Evolutionary conservation across 2,113 vertebrate species (phyloP).

Genomic region (Rhabdomys dilectus): DNA sequence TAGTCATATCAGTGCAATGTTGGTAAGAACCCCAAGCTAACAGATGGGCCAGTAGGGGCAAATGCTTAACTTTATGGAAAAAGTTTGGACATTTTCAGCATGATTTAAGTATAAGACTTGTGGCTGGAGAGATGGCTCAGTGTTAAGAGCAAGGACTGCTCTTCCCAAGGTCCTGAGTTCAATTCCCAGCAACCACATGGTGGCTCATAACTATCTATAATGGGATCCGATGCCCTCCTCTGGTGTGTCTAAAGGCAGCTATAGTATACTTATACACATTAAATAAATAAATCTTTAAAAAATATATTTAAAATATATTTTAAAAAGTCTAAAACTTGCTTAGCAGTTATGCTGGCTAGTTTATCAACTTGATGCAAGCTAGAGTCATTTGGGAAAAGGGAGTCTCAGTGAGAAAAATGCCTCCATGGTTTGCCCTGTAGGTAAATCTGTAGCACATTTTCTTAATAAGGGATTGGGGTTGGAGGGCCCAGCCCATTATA

Average conservation of each 20-base stretch:
- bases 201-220: no score
- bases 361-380: background rate
- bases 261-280: no score
- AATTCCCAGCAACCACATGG: no score
- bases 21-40: background rate
- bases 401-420: background rate
- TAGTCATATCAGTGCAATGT: background rate
- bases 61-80: slow-evolving; percentile 48
- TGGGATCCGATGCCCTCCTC: no score
- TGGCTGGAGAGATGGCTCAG: no score
- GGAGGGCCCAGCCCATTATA: background rate
- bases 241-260: no score
- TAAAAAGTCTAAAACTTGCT: slow-evolving; percentile 31
- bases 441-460: background rate
- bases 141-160: no score
- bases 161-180: no score
- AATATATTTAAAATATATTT: no score
- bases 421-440: background rate
- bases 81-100: background rate
- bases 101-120: slow-evolving; percentile 45
- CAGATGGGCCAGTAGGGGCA: background rate
- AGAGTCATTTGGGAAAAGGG: background rate
- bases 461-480: background rate
- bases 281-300: no score
- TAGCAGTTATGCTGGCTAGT: background rate